Evolutionary conservation across 2,113 vertebrate genomes (phyloP).

Genomic region (Platysteira castanea): DNA sequence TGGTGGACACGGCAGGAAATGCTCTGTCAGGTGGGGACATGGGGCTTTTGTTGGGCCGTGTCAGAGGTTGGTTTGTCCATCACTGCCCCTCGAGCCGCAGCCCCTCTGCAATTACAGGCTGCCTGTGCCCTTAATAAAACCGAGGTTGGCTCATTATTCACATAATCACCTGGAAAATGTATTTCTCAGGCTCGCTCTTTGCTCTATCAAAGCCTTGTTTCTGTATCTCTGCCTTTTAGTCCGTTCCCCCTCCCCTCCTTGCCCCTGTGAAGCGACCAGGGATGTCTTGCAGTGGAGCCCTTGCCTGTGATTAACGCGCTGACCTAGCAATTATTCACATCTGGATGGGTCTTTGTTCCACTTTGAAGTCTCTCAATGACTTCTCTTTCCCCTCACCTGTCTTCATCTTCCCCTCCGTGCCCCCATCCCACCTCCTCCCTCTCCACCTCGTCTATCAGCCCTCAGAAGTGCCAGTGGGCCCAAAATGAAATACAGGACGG

Average conservation of each 20-base stretch:
- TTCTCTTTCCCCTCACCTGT: conserved; percentile 50
- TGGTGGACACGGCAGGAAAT: background rate
- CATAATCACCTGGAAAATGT: conserved; percentile 52
- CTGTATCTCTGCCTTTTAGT: background rate
- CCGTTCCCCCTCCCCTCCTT: background rate
- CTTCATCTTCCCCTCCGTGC: background rate
- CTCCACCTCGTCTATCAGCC: background rate
- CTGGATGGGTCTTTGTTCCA: conserved; percentile 54
- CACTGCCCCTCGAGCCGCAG: background rate
- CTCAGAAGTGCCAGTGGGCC: conserved; percentile 46
- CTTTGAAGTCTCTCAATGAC: conserved; percentile 71
- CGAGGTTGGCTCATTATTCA: conserved; percentile 18
- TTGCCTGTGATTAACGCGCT: conserved; percentile 66
- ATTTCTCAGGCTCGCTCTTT: conserved; percentile 6
- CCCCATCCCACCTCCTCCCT: conserved; percentile 22
- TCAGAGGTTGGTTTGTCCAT: background rate
- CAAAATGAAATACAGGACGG: conserved; percentile 5
- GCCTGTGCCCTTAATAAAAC: background rate
- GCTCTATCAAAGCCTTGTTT: conserved; percentile 57
- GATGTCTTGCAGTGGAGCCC: background rate
- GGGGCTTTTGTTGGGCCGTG: background rate
- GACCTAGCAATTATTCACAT: conserved; percentile 72
- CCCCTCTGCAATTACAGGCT: conserved; percentile 23
- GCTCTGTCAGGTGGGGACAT: background rate
- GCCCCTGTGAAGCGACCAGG: background rate